Evolutionary conservation across 2,888 invertebrate species (phyloP), one percentile per base, ranked within the genome.

Genomic region (Hybos culiciformis): DNA sequence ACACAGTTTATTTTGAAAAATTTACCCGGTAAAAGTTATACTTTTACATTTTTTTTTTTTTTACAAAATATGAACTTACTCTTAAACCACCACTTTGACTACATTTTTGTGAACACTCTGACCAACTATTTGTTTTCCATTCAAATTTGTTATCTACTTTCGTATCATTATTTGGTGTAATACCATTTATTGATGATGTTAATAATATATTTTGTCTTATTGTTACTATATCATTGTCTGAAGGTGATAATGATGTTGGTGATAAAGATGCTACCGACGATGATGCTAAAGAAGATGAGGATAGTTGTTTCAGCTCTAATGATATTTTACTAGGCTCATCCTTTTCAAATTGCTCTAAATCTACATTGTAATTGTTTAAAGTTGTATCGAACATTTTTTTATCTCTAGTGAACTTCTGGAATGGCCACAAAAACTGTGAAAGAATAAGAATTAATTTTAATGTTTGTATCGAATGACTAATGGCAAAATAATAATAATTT

Each of bases 101-200:
- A 56, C 92, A 93, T 1, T 78, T 77, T 50, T 83, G 80, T 2
- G 83, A 85, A 60, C 93, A 93, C 12, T 77, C 72, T 0, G 88
- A 83, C 93, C 93, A 94, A 9, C 82, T 79, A 1, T 83, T 80
- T 11, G 81, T 75, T 57, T 76, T 72, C 90, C 90, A 91, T 51
- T 78, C 77, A 60, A 83, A 87, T 53, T 77, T 68, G 50, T 78
- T 56, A 54, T 71, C 66, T 48, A 62, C 61, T 48, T 66, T 53
- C 40, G 58, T 60, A 11, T 39, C 48, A 15, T 14, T 42, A 7
- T 39, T 39, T 2, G 42, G 39, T 7, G 42, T 11, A 8, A 36
- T n/a, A 20, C 36, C 36, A 20, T 19, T 36, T n/a, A n/a, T n/a
- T n/a, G n/a, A n/a, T n/a, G 46, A 15, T 42, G 47, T 14, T 41